phyloP scores from a whole-genome alignment of 2,888 invertebrate species.

The Phytoseiulus persimilis region DNA sequence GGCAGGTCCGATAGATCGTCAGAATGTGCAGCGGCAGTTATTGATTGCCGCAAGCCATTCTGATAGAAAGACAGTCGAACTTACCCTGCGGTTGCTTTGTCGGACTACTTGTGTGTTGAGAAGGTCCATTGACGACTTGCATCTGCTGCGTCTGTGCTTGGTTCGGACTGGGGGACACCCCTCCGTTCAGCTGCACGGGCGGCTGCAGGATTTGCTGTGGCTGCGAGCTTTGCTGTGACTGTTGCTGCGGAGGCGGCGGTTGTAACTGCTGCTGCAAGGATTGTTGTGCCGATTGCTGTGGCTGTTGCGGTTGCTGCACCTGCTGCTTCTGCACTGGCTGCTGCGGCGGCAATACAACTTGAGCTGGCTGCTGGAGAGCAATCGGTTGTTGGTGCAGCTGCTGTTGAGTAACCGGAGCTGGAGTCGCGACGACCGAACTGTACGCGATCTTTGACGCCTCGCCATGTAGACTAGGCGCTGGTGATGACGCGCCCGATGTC shows the following conservation, averaged over 20 bases:
- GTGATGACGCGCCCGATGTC: conserved; percentile 45
- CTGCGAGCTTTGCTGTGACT: conserved; percentile 44
- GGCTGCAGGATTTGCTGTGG: conserved; percentile 45
- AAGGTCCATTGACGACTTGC: not conserved
- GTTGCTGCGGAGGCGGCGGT: conserved; percentile 43
- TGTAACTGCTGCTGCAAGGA: conserved; percentile 29
- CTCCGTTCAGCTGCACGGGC: conserved; percentile 43
- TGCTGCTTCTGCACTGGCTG: conserved; percentile 51
- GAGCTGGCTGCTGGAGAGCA: conserved; percentile 42
- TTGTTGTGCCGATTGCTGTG: conserved; percentile 42
- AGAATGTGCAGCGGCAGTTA: too few species aligned
- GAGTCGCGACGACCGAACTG: conserved; percentile 40
- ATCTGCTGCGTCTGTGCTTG: conserved; percentile 21
- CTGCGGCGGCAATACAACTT: conserved; percentile 43
- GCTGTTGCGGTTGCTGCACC: conserved; percentile 44
- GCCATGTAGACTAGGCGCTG: conserved; percentile 45
- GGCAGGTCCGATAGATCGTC: too few species aligned
- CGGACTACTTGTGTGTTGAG: conserved; percentile 12
- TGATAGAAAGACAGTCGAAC: not conserved
- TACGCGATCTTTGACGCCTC: conserved; percentile 33
- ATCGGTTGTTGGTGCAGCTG: conserved; percentile 41
- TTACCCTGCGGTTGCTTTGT: conserved; percentile 43
- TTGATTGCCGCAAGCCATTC: not conserved
- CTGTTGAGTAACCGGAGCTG: conserved; percentile 41
- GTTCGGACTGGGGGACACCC: conserved; percentile 41